Evolutionary conservation across 2,113 vertebrate species (phyloP).

Genomic region (Hydrolagus affinis): DNA sequence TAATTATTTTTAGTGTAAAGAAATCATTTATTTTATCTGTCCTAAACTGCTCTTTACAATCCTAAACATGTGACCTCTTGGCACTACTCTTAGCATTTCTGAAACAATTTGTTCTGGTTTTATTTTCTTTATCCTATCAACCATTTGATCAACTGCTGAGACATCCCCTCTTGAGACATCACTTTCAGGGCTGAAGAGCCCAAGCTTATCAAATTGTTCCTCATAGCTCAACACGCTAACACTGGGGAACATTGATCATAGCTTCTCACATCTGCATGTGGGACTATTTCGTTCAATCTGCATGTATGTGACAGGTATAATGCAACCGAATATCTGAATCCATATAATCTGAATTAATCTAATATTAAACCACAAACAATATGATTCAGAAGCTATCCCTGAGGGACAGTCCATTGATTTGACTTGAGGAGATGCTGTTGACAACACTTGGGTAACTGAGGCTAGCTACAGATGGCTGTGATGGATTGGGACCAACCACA

Average conservation of each 20-base stretch:
- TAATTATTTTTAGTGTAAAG: too few relatives aligned
- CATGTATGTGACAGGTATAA: neutral
- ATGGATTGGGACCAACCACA: neutral
- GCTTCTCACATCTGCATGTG: neutral
- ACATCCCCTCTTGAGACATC: too few relatives aligned
- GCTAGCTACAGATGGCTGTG: conserved; percentile 12
- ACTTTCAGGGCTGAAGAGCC: too few relatives aligned
- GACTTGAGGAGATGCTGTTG: conserved; percentile 13
- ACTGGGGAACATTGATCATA: neutral
- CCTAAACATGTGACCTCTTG: too few relatives aligned
- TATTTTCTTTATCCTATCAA: too few relatives aligned
- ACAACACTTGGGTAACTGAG: neutral
- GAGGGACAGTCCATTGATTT: neutral
- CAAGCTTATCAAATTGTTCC: too few relatives aligned
- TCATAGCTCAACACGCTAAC: too few relatives aligned
- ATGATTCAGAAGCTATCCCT: conserved; percentile 3
- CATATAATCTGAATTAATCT: neutral
- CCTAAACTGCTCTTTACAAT: too few relatives aligned
- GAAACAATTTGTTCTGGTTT: too few relatives aligned
- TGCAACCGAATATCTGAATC: neutral
- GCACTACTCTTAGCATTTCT: too few relatives aligned
- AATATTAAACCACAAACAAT: conserved; percentile 20
- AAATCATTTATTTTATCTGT: too few relatives aligned
- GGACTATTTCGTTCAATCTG: neutral
- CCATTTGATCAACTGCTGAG: too few relatives aligned